Conservation (phyloP, 2,797 vertebrate species). For the Propithecus perrieri region DNA sequence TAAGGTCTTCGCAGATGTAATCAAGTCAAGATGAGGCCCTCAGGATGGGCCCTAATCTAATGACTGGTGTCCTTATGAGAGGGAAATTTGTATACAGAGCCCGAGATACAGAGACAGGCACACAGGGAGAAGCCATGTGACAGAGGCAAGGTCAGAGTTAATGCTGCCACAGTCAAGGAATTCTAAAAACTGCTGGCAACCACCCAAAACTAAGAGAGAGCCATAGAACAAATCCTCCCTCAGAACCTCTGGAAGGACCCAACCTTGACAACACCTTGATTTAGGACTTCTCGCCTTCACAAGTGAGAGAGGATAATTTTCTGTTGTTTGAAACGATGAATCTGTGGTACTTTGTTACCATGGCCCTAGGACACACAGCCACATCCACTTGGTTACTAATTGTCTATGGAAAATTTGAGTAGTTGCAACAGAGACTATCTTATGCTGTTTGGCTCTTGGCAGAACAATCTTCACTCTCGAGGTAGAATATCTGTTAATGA, state of each 20-base stretch:
- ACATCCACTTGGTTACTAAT: rapidly evolving
- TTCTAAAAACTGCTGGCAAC: too few species aligned
- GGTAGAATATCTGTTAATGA: neutral
- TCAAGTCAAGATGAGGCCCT: neutral
- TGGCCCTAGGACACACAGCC: neutral
- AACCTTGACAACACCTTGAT: neutral
- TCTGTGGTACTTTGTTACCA: neutral
- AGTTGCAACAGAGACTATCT: neutral
- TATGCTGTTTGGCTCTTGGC: neutral
- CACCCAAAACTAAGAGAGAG: too few species aligned
- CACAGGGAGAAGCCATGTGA: neutral
- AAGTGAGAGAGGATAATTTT: neutral
- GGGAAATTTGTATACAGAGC: neutral
- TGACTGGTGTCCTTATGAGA: neutral
- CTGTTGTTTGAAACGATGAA: neutral
- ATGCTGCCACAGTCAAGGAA: neutral
- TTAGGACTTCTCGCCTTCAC: neutral
- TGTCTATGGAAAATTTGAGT: neutral
- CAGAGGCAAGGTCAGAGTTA: neutral
- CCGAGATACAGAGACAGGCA: neutral
- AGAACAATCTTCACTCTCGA: neutral
- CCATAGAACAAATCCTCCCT: neutral
- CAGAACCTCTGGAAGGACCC: neutral
- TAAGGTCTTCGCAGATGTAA: neutral
- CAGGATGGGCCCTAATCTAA: too few species aligned